Percentiles rank a stretch among this genome's conserved stretches.
Evolutionary conservation across 2,113 vertebrate genomes (phyloP).

Genomic region (Pomatostomus ruficeps): DNA sequence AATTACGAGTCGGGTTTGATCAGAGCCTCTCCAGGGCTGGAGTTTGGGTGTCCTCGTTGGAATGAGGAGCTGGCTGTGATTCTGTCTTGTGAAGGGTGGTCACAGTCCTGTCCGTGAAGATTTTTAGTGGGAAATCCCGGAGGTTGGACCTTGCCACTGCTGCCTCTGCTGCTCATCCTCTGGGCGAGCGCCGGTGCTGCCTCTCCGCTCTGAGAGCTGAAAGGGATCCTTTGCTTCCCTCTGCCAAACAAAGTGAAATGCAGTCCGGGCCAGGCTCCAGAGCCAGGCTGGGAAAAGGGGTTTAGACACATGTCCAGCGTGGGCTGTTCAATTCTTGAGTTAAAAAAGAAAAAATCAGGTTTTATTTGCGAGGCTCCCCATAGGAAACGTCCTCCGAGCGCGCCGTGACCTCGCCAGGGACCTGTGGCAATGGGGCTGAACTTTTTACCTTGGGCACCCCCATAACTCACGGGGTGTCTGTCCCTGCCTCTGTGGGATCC

Average conservation of each 20-base stretch:
- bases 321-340: too few relatives aligned
- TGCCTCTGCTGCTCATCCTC: not conserved
- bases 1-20: fast-evolving
- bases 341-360: not conserved
- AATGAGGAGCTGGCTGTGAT: not conserved
- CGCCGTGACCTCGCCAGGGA: not conserved
- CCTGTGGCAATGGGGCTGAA: not conserved
- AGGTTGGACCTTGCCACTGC: not conserved
- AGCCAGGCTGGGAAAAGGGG: not conserved
- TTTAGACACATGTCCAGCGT: not conserved
- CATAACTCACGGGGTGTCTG: slow-evolving; percentile 20
- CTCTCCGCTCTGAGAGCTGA: not conserved
- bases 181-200: fast-evolving
- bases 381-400: not conserved
- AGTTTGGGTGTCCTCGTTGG: not conserved
- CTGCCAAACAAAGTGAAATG: not conserved
- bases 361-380: not conserved
- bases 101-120: not conserved
- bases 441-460: slow-evolving; percentile 47
- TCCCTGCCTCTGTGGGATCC: slow-evolving; percentile 39
- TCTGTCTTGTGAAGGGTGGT: not conserved
- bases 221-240: not conserved
- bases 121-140: not conserved
- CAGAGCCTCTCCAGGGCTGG: fast-evolving
- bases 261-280: not conserved